Percentiles rank a stretch among this genome's conserved stretches.
Conservation (phyloP, 53 echinoderm and acorn worm genomes). For the Henricia sp. region DNA sequence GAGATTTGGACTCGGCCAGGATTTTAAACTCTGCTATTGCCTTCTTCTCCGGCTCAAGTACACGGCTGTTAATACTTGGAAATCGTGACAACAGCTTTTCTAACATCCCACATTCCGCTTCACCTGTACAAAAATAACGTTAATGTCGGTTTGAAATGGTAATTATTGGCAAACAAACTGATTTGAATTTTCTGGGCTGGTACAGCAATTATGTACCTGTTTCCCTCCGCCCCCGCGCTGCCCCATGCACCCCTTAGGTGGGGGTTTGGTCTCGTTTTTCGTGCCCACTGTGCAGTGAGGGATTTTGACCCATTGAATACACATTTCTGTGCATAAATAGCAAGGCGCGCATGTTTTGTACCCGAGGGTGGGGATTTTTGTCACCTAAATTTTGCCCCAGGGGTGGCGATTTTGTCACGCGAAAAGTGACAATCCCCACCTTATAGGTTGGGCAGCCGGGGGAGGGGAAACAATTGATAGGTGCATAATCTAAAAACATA, state of each 20-base stretch:
- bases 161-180: background rate
- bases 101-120: background rate
- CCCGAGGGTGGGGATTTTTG: too few relatives aligned
- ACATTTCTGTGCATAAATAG: too few relatives aligned
- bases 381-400: too few relatives aligned
- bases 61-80: background rate
- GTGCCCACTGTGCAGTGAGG: background rate
- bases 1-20: background rate
- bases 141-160: background rate
- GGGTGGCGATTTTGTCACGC: too few relatives aligned
- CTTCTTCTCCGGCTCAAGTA: constrained; percentile 12
- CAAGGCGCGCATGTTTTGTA: too few relatives aligned
- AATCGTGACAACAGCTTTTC: background rate
- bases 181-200: too few relatives aligned
- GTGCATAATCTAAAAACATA: too few relatives aligned
- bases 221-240: background rate
- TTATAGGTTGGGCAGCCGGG: too few relatives aligned
- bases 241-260: background rate
- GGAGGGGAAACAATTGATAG: too few relatives aligned
- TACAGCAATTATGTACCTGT: too few relatives aligned
- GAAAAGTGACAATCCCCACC: too few relatives aligned
- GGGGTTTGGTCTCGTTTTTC: background rate
- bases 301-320: background rate
- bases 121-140: background rate
- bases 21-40: background rate